phyloP scores from a whole-genome alignment of 2,113 vertebrate species.

The Tachysurus vachellii region DNA sequence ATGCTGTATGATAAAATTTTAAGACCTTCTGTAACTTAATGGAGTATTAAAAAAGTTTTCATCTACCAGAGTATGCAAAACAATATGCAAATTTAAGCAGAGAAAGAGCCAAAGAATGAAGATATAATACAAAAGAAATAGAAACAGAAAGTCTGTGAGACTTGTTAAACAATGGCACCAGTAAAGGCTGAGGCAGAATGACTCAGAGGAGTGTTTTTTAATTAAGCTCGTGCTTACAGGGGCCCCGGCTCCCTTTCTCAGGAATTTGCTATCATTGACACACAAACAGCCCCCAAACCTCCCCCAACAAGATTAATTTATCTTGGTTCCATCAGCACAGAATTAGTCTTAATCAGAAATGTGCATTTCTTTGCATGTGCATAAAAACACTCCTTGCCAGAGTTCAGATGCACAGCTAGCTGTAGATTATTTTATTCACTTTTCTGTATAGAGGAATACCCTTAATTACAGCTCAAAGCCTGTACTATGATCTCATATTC shows the following conservation, averaged over 20 bases:
- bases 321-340: not conserved
- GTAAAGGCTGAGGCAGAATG: conserved; percentile 5
- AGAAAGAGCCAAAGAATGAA: not conserved
- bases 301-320: too few relatives aligned
- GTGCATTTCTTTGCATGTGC: not conserved
- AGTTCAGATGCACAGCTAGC: not conserved
- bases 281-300: not conserved
- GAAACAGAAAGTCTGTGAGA: not conserved
- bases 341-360: not conserved
- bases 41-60: not conserved
- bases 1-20: conserved; percentile 22
- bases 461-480: too few relatives aligned
- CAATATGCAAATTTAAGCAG: not conserved
- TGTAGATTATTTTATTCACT: too few relatives aligned
- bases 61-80: not conserved
- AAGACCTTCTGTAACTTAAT: not conserved
- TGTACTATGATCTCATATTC: not conserved
- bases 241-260: conserved; percentile 62
- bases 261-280: conserved; percentile 63
- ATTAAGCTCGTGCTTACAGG: conserved; percentile 59
- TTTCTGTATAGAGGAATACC: too few relatives aligned
- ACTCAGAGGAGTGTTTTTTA: conserved; percentile 56
- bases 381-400: not conserved
- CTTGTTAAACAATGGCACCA: not conserved
- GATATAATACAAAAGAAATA: not conserved